Evolutionary conservation across 2,113 vertebrate genomes (phyloP).

Genomic region (Empidonax alnorum): DNA sequence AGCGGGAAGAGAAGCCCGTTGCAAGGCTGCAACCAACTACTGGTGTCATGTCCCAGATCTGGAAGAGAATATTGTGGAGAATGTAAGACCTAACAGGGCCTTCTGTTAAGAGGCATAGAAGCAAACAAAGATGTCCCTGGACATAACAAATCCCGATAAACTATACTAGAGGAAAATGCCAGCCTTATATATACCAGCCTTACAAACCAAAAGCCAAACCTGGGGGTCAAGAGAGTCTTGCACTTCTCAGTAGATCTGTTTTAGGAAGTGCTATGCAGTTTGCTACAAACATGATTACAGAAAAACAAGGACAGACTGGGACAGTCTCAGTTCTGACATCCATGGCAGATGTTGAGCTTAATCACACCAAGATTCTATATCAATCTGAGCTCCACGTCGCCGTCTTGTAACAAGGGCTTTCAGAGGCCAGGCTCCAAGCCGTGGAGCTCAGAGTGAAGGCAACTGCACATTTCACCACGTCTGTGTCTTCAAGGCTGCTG

Average conservation of each 20-base stretch:
- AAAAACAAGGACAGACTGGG: background rate
- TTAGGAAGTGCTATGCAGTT: background rate
- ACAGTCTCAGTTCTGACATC: background rate
- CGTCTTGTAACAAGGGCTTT: background rate
- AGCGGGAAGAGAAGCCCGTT: conserved; percentile 88
- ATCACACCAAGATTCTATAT: background rate
- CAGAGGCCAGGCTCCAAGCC: background rate
- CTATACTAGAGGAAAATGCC: background rate
- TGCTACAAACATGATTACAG: background rate
- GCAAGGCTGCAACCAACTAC: conserved; percentile 94
- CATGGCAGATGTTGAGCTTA: background rate
- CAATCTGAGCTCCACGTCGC: background rate
- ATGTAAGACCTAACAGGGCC: background rate
- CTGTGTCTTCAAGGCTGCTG: background rate
- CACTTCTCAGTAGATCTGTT: background rate
- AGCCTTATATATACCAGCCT: background rate
- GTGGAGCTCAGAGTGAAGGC: background rate
- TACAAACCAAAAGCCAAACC: background rate
- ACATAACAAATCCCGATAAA: background rate
- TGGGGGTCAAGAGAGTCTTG: background rate
- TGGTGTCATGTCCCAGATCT: conserved; percentile 99
- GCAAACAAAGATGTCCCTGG: background rate
- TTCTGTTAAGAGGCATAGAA: background rate
- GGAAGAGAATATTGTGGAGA: conserved; percentile 22
- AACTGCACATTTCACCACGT: background rate